Percentiles rank a stretch among this genome's conserved stretches.
Conservation (phyloP, 2,113 vertebrate species). For the Sakesphorus luctuosus region DNA sequence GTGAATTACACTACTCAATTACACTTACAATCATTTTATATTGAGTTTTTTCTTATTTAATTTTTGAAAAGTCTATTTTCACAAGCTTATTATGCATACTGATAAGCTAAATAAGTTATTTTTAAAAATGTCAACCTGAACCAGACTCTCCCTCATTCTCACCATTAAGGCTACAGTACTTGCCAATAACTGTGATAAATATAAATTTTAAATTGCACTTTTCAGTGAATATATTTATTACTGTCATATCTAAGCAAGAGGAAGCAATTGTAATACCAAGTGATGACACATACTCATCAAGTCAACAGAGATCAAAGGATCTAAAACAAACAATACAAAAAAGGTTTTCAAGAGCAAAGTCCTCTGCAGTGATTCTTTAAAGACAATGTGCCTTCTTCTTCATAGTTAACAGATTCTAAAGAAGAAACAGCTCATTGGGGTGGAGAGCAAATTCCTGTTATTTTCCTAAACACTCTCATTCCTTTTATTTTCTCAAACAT, state of each 20-base stretch:
- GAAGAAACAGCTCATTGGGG: neutral
- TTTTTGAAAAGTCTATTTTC: constrained; percentile 41
- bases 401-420: neutral
- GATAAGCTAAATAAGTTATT: neutral
- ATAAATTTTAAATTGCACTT: constrained; percentile 48
- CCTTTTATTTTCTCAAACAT: neutral
- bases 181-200: constrained; percentile 34
- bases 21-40: constrained; percentile 19
- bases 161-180: neutral
- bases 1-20: constrained; percentile 54
- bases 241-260: constrained; percentile 49
- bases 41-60: constrained; percentile 34
- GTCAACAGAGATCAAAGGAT: constrained; percentile 35
- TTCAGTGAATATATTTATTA: constrained; percentile 41
- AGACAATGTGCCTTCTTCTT: neutral
- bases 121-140: neutral
- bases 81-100: constrained; percentile 14
- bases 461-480: neutral
- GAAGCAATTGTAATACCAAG: constrained; percentile 37
- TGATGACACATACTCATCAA: constrained; percentile 51
- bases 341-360: neutral
- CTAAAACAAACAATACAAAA: constrained; percentile 33
- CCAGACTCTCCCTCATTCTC: neutral
- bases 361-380: neutral
- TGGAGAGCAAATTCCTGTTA: neutral